Conservation (phyloP, 2,797 vertebrate genomes). For the Sebastes goodei region DNA sequence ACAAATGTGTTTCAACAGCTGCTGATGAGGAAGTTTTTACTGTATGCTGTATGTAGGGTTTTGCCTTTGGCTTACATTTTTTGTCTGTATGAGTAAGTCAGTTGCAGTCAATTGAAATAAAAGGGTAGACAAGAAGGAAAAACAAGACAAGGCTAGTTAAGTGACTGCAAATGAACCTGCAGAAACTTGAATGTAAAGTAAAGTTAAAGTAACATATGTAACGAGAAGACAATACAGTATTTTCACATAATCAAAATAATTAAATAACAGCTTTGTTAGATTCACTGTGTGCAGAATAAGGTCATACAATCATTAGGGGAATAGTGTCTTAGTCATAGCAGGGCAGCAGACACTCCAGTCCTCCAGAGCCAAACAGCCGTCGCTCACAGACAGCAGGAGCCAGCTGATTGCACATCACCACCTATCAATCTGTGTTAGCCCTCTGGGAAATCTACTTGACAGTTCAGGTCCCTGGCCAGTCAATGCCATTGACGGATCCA, state of each 20-base stretch:
- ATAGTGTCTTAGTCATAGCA: neutral
- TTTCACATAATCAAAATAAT: neutral
- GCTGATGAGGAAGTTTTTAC: conserved; percentile 15
- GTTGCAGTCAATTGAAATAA: neutral
- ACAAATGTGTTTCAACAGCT: conserved; percentile 8
- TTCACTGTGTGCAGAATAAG: neutral
- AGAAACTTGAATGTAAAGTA: neutral
- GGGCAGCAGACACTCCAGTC: neutral
- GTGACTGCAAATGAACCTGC: neutral
- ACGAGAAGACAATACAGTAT: neutral
- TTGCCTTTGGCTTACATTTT: neutral
- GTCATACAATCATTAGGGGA: neutral
- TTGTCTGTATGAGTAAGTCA: neutral
- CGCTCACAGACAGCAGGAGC: neutral
- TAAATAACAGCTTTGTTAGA: neutral
- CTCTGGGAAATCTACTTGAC: conserved; percentile 48
- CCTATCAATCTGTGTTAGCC: conserved; percentile 30
- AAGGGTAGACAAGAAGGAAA: neutral
- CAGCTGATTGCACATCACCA: conserved; percentile 7
- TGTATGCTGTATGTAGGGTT: neutral
- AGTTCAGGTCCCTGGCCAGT: conserved; percentile 24
- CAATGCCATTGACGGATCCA: conserved; percentile 36
- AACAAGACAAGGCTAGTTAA: neutral
- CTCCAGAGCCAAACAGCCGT: neutral
- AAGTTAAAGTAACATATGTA: neutral